phyloP scores from a whole-genome alignment of 2,888 invertebrate genomes.

The Epirrhoe alternata region DNA sequence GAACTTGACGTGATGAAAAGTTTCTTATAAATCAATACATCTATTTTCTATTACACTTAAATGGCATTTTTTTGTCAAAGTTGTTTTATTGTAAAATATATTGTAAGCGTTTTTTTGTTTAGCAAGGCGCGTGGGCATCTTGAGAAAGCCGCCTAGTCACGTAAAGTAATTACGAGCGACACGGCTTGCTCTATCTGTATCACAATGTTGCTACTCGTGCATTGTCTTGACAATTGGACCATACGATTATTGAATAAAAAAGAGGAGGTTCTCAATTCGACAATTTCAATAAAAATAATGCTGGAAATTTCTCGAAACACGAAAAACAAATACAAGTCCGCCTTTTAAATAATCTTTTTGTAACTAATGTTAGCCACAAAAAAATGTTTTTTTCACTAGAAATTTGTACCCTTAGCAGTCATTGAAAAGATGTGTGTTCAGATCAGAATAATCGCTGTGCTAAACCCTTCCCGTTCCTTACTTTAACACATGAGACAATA shows the following conservation, averaged over 20 bases:
- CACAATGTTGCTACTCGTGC: conserved; percentile 46
- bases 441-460: too few species aligned
- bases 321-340: too few species aligned
- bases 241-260: conserved; percentile 6
- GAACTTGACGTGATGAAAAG: neutral
- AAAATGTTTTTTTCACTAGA: too few species aligned
- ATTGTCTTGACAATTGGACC: conserved; percentile 44
- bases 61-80: neutral
- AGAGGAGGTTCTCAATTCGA: neutral
- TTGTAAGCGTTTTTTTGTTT: conserved; percentile 8
- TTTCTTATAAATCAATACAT: neutral
- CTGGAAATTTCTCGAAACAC: too few species aligned
- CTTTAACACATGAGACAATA: too few species aligned
- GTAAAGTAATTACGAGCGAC: conserved; percentile 55
- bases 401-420: too few species aligned
- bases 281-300: neutral
- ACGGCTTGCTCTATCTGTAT: conserved; percentile 49
- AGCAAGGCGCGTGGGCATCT: conserved; percentile 39
- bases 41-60: neutral
- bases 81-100: neutral
- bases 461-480: too few species aligned
- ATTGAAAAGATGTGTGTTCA: too few species aligned
- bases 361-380: too few species aligned
- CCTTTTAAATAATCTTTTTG: too few species aligned
- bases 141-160: conserved; percentile 62